Percentiles rank a stretch among this genome's conserved stretches.
Conservation (phyloP, 1,140 invertebrate species). For the Penaeus indicus region DNA sequence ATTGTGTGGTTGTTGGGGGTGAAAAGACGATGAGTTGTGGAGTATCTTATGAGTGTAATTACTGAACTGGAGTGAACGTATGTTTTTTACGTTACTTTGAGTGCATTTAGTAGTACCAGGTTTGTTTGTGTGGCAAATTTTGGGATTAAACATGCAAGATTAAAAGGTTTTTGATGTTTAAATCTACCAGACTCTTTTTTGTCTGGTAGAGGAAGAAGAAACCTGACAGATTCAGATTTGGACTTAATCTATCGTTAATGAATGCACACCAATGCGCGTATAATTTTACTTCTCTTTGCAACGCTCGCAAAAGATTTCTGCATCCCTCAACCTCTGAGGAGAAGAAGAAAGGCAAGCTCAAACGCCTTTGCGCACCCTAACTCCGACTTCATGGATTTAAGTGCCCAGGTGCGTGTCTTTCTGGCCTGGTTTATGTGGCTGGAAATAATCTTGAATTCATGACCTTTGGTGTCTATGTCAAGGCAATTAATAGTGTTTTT, state of each 20-base stretch:
- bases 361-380: constrained; percentile 97
- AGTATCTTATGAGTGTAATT: too few species aligned
- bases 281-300: constrained; percentile 70
- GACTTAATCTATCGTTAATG: too few species aligned
- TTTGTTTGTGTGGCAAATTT: neutral
- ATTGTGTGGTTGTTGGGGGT: too few species aligned
- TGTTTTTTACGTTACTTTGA: neutral
- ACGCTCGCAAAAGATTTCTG: constrained; percentile 95
- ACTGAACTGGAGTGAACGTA: too few species aligned
- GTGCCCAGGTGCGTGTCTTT: constrained; percentile 82
- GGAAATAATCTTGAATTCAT: too few species aligned
- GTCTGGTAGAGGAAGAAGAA: neutral
- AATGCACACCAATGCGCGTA: too few species aligned
- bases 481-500: too few species aligned
- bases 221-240: neutral
- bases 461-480: too few species aligned
- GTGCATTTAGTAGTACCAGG: neutral
- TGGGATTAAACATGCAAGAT: neutral
- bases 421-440: constrained; percentile 12
- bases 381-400: constrained; percentile 99
- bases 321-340: constrained; percentile 96
- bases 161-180: neutral
- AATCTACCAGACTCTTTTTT: neutral
- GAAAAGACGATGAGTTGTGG: too few species aligned
- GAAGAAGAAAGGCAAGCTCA: constrained; percentile 93